Evolutionary conservation across 2,888 invertebrate species (phyloP), one percentile per base, ranked within the genome.

Genomic region (Drosophila anomalata): DNA sequence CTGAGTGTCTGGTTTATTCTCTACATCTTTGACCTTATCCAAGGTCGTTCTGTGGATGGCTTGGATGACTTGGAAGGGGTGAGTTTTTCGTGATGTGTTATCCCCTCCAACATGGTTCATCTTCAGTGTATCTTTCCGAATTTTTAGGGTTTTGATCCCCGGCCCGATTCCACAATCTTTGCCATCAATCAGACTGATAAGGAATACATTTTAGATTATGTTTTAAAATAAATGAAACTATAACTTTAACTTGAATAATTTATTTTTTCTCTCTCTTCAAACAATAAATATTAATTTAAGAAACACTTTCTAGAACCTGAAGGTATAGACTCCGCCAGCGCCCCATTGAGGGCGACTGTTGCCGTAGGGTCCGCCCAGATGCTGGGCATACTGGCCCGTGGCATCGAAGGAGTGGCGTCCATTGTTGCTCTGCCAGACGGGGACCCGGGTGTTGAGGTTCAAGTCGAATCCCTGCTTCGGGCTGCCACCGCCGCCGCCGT

Each of bases 361-460:
- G 60, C 91, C 91, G 61, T 84, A 90, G 8, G 87, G 91, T 41
- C 90, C 91, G n/a, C 91, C 91, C 39, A 90, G 63, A 56, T 91
- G 91, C 62, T 90, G 90, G 0, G 78, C 76, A 39, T 90, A 89
- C 14, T 85, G 79, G 0, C 75, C 90, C 1, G 83, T 81, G 2
- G 76, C 90, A 57, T 89, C 88, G 2, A 90, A 1, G 0, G 82
- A 79, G 54, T 90, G 90, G 4, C 83, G 77, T 14, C 80, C 81
- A 41, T 90, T 91, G 5, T 61, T 42, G 42, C 90, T 91, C 47
- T 87, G 78, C 90, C 90, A 91, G 17, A 90, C 74, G 0, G 89
- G 90, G 3, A 79, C 84, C 5, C 80, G 86, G 2, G 75, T 79
- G 54, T 85, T 73, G 22, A 83, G 42, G 39, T 61, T 83, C 3